Evolutionary conservation across 2,888 invertebrate genomes (phyloP), one percentile per base, ranked within the genome.

Genomic region (Dasysyrphus tricinctus): DNA sequence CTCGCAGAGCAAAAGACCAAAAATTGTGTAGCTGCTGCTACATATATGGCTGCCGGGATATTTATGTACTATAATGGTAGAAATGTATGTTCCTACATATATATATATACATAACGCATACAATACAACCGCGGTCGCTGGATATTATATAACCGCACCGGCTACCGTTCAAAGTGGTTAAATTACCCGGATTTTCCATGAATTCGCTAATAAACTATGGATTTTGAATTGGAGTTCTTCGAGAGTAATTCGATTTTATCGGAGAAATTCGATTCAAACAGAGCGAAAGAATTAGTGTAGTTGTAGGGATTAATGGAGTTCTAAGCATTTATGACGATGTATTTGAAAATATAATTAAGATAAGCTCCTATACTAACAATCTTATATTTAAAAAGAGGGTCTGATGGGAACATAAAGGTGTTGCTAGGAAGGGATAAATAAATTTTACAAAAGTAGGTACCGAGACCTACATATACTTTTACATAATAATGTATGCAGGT

Each of bases 171-270:
- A 29, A 39, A 34, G 44, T 61, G 51, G 57, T 67, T 59, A 75
- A 72, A 39, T 72, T 76, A 49, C 70, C 51, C 42, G 37, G 65
- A 73, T 61, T 73, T 65, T 6, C 54, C 49, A 69, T 42, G 67
- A 80, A 73, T 72, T 39, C 65, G 73, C 54, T 80, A 76, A 80
- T 76, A 67, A 16, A 72, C 51, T 34, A 16, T 47, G 72, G 72
- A 65, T 72, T 75, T 75, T 44, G 56, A 63, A 69, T 47, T 24
- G 39, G 42, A 32, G 39, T 39, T 32, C 69, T 24, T 51, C n/a
- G 54, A 19, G 24, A 61, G 49, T 61, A 56, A 6, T 69, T 32
- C 9, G 57, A 75, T 63, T 65, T 32, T 16, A 42, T 19, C 14
- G 32, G 59, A 12, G n/a, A 51, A 67, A 79, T 84, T 49, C 61